A percentile compares a stretch with the other conserved stretches of the same genome.
phyloP scores from a whole-genome alignment of 2,113 vertebrate species.

The Microcebus jonahi region DNA sequence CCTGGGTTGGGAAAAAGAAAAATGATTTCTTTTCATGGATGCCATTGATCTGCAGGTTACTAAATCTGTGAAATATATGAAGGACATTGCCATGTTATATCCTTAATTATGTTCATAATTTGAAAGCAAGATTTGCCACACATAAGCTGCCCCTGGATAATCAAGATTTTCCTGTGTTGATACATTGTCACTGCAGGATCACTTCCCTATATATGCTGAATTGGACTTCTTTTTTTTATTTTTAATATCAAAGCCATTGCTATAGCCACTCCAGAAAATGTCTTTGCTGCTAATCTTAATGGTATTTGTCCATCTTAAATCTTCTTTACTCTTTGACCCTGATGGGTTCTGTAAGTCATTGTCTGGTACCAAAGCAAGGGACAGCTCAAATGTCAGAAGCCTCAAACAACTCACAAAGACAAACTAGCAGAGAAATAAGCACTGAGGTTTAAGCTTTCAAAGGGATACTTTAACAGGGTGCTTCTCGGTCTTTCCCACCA shows the following conservation, averaged over 20 bases:
- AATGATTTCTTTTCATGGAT: constrained; percentile 9
- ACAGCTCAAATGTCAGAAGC: neutral
- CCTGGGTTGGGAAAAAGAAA: neutral
- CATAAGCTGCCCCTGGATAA: neutral
- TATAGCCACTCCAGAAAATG: neutral
- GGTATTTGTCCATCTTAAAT: neutral
- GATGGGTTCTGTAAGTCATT: neutral
- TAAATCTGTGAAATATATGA: neutral
- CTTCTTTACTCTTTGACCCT: neutral
- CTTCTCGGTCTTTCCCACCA: neutral
- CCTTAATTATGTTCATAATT: constrained; percentile 17
- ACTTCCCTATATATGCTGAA: neutral
- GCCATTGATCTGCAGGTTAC: neutral
- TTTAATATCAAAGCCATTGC: neutral
- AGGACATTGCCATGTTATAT: neutral
- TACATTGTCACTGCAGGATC: neutral
- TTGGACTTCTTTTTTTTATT: neutral
- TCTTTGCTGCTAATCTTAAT: neutral
- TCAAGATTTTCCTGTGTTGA: neutral
- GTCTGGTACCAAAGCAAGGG: neutral
- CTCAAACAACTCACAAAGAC: neutral
- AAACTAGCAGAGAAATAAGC: neutral
- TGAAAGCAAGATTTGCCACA: constrained; percentile 46
- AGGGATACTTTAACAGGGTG: neutral
- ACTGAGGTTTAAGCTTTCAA: neutral